Evolutionary conservation across 2,888 invertebrate genomes (phyloP).

Genomic region (Yponomeuta plumbellus): DNA sequence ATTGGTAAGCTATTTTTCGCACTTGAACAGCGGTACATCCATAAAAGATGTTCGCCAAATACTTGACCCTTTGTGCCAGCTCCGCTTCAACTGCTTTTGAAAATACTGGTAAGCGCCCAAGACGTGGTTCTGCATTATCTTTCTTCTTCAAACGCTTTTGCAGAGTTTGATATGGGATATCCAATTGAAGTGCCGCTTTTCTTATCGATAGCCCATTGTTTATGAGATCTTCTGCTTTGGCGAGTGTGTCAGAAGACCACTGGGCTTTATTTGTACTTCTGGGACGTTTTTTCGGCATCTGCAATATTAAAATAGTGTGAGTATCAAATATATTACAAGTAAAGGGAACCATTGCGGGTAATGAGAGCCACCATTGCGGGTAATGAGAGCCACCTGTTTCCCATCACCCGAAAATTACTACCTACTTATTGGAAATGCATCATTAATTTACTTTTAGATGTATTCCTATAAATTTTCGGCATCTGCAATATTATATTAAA

Average conservation of each 20-base stretch:
- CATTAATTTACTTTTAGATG: background rate
- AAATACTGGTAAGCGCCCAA: slow-evolving; percentile 28
- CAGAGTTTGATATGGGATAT: background rate
- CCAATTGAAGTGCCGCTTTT: slow-evolving; percentile 1
- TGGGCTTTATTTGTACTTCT: slow-evolving; percentile 1
- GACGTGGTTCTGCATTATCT: slow-evolving; percentile 27
- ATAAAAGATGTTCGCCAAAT: slow-evolving; percentile 31
- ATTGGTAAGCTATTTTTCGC: slow-evolving; percentile 25
- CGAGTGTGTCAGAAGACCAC: slow-evolving; percentile 1
- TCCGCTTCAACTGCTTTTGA: slow-evolving; percentile 26
- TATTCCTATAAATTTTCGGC: background rate
- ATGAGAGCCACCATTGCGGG: slow-evolving; percentile 1
- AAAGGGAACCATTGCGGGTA: slow-evolving; percentile 1
- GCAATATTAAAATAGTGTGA: slow-evolving; percentile 1
- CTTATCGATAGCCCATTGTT: background rate
- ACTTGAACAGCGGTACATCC: slow-evolving; percentile 29
- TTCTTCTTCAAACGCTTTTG: slow-evolving; percentile 10
- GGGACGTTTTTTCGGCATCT: slow-evolving; percentile 1
- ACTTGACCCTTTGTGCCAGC: slow-evolving; percentile 27
- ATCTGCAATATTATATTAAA: slow-evolving; percentile 1
- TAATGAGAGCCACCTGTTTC: slow-evolving; percentile 1
- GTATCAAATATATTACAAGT: slow-evolving; percentile 1
- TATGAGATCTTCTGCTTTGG: slow-evolving; percentile 1
- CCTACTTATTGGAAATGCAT: slow-evolving; percentile 1
- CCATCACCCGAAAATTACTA: slow-evolving; percentile 1